Conservation (phyloP, 2,113 vertebrate species). For the Peromyscus maniculatus region DNA sequence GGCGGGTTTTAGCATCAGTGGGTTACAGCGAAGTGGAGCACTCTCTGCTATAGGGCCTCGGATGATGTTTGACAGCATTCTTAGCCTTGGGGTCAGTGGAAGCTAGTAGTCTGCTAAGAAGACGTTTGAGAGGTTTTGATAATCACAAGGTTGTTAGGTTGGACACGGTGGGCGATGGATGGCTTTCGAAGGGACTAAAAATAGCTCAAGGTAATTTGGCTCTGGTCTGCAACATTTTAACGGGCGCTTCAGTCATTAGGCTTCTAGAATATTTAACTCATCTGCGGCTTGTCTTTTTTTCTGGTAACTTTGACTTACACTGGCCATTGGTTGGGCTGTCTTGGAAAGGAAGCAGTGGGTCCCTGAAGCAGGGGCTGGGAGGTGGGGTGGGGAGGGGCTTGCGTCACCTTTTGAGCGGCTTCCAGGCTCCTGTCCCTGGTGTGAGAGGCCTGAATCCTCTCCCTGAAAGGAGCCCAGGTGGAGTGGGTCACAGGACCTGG, state of each 20-base stretch:
- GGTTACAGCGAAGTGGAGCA: neutral
- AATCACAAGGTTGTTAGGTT: neutral
- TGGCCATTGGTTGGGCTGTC: neutral
- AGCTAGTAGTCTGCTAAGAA: neutral
- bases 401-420: neutral
- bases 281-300: neutral
- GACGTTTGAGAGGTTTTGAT: neutral
- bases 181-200: neutral
- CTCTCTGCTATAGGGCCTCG: no score
- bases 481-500: neutral
- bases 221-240: neutral
- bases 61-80: neutral
- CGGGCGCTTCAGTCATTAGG: neutral
- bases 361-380: neutral
- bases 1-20: neutral
- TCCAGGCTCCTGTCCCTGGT: neutral
- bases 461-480: neutral
- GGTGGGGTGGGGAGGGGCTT: neutral
- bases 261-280: neutral
- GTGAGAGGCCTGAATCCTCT: fast-evolving
- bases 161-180: neutral
- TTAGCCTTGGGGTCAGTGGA: neutral
- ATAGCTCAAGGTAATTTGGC: neutral
- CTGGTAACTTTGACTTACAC: neutral
- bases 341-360: neutral